These are phyloP conservation scores for Lagria hirta DNA, from an alignment of 2,888 invertebrate species.

Conservation along the genomic window DNA sequence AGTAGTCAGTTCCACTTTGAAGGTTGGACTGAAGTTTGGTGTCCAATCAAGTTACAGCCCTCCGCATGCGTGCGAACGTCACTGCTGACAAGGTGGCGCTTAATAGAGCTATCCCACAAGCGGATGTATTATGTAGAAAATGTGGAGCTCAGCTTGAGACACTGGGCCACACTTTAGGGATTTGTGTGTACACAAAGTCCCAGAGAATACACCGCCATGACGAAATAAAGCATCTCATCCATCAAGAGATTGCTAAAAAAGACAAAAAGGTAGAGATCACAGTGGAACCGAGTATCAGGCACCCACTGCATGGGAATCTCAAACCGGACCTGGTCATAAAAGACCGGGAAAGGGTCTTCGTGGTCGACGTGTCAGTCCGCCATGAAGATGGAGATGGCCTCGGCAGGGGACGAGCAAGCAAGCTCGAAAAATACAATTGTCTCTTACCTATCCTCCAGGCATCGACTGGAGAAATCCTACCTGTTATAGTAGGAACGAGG, in stretches of 20 bases:
- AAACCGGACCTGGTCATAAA: conserved; percentile 41
- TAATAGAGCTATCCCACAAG: conserved; percentile 30
- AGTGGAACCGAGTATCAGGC: background rate
- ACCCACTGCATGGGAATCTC: conserved; percentile 21
- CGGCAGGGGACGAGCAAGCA: conserved; percentile 31
- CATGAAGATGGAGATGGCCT: conserved; percentile 32
- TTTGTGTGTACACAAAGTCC: conserved; percentile 30
- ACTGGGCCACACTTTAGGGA: conserved; percentile 40
- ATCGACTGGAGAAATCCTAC: conserved; percentile 33
- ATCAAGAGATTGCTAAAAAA: conserved; percentile 13
- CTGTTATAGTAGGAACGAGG: conserved; percentile 43
- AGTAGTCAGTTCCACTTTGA: conserved; percentile 25
- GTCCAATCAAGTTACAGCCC: conserved; percentile 38
- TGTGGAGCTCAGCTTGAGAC: conserved; percentile 40
- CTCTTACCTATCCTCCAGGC: conserved; percentile 32
- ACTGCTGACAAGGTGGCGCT: conserved; percentile 33
- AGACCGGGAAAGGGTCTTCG: conserved; percentile 32
- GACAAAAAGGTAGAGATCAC: conserved; percentile 4
- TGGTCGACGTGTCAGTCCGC: conserved; percentile 41
- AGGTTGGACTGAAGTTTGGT: conserved; percentile 28
- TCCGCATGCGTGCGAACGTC: conserved; percentile 39
- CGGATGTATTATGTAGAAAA: conserved; percentile 36
- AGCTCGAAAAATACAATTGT: conserved; percentile 35
- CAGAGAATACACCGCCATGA: conserved; percentile 33
- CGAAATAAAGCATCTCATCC: conserved; percentile 30